Conservation (phyloP, 2,113 vertebrate species). For the Vireo altiloquus region DNA sequence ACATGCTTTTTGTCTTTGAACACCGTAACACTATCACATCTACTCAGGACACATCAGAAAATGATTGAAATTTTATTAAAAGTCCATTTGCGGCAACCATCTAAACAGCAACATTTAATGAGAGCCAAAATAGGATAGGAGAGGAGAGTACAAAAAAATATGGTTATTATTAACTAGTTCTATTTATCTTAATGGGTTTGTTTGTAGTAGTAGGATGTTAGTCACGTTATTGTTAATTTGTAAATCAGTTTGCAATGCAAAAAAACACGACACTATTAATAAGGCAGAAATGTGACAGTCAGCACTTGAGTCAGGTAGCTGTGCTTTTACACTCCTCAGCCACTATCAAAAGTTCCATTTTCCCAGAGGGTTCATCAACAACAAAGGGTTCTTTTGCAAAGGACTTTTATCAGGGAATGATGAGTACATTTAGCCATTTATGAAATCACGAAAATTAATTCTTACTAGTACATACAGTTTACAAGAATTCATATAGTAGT, state of each 20-base stretch:
- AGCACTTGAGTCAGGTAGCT: conserved; percentile 4
- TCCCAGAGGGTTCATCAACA: not conserved
- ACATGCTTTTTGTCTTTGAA: not conserved
- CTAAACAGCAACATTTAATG: not conserved
- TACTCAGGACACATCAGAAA: not conserved
- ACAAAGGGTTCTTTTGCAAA: not conserved
- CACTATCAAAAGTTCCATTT: not conserved
- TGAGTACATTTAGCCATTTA: not conserved
- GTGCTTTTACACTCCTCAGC: not conserved
- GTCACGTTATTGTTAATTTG: not conserved
- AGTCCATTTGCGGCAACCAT: not conserved
- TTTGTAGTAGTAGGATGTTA: not conserved
- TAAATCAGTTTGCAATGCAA: not conserved
- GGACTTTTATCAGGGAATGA: not conserved
- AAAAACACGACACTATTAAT: not conserved
- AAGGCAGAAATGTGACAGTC: not conserved
- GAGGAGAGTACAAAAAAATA: not conserved
- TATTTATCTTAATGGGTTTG: conserved; percentile 4
- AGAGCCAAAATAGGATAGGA: not conserved
- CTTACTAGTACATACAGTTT: not conserved
- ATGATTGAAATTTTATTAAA: not conserved
- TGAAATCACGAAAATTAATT: not conserved
- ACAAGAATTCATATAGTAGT: not conserved
- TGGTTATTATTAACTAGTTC: not conserved
- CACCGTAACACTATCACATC: rapidly evolving